A percentile compares a stretch with the other conserved stretches of the same genome.
These are phyloP conservation scores for Nannospalax galili DNA, from an alignment of 2,113 vertebrate genomes.

Conservation along the genomic window DNA sequence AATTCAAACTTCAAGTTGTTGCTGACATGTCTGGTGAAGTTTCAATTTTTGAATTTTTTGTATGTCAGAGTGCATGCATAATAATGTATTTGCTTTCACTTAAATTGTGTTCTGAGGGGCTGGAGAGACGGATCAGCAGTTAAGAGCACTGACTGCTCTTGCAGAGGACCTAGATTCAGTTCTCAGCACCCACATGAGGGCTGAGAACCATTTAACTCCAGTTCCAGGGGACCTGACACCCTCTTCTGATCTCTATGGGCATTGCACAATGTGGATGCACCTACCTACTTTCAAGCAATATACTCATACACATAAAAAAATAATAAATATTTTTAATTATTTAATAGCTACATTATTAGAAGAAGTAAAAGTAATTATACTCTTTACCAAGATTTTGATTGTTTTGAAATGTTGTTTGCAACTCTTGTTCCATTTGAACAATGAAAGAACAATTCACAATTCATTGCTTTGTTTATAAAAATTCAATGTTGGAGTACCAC, in stretches of 20 bases:
- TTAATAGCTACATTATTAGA: neutral
- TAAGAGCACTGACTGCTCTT: too few species aligned
- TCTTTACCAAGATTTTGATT: neutral
- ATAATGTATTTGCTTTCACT: neutral
- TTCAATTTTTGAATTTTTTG: neutral
- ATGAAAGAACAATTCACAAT: neutral
- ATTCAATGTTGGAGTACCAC: neutral
- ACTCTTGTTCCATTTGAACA: neutral
- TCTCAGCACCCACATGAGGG: too few species aligned
- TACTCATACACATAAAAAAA: too few species aligned
- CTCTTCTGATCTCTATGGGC: too few species aligned
- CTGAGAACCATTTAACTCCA: too few species aligned
- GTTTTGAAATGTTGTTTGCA: neutral
- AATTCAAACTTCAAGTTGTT: neutral
- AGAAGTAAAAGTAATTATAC: neutral
- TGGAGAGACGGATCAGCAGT: too few species aligned
- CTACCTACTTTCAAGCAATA: too few species aligned
- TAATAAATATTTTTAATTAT: too few species aligned
- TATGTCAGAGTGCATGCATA: neutral
- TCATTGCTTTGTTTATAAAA: neutral
- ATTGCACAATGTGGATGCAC: too few species aligned
- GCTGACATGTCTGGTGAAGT: neutral
- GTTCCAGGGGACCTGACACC: too few species aligned
- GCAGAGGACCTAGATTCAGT: too few species aligned
- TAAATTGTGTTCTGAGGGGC: too few species aligned